Evolutionary conservation across 2,113 vertebrate species (phyloP), one percentile per base, ranked within the genome.

Genomic region (Diadophis punctatus): DNA sequence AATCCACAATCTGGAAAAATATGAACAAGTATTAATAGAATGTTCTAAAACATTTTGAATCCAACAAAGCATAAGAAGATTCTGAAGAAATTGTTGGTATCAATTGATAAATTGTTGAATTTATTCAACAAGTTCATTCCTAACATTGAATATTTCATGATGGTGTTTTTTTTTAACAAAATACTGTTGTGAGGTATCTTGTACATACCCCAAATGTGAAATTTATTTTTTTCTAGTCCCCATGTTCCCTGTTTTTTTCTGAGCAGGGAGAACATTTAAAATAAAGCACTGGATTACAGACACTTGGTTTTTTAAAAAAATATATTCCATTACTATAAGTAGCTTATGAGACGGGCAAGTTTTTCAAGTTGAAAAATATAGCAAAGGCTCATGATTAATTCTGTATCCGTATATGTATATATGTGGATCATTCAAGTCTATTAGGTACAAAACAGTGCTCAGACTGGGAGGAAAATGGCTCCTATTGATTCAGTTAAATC

Each of bases 1-100:
- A 99, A 92, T 98, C 98, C 93, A 99, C 99, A 94, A 99, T 99
- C 99, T 99, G 95, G 90, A 43, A 96, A 92, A 90, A 53, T 84
- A 84, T 5, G 58, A 94, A 1, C 6, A 90, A 90, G 12, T 0
- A 92, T 3, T 27, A 56, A 3, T 0, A 86, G 25, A 49, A 90
- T 46, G 8, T 30, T 53, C 20, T n/a, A 87, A 90, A 90, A 84
- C 14, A 58, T n/a, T 51, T 22, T 43, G n/a, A 60, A 92, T 20
- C 27, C 52, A 89, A 53, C 25, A 34, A 63, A 49, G 84, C 23
- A 25, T 10, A 68, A 43, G 22, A 60, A 49, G 25, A 30, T 23
- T 56, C 74, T 39, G 34, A 43, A 80, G 74, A 39, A 22, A 43
- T 80, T 43, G 34, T 18, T 80, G 20, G 16, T 22, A 63, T 16